A percentile compares a stretch with the other conserved stretches of the same genome.
Conservation (phyloP, 2,113 vertebrate genomes). For the Arizona elegans region DNA sequence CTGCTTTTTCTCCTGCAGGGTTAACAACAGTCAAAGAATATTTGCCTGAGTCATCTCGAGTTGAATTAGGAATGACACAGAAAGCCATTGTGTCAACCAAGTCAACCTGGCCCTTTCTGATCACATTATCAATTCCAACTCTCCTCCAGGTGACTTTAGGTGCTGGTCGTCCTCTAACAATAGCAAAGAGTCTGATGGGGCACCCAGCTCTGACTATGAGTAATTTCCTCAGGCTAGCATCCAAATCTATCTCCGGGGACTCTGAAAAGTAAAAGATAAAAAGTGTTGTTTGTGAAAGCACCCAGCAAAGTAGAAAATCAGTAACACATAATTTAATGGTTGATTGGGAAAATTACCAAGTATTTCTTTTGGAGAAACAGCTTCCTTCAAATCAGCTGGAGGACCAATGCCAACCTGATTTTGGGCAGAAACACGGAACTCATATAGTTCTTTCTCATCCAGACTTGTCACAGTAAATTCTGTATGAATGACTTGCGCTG, state of each 20-base stretch:
- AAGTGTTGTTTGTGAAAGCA: conserved; percentile 27
- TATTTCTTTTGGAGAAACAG: conserved; percentile 90
- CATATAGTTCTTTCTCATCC: conserved; percentile 85
- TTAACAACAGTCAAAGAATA: conserved; percentile 89
- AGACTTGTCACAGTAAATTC: conserved; percentile 90
- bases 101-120: conserved; percentile 93
- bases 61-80: conserved; percentile 91
- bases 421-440: conserved; percentile 95
- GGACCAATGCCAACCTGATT: conserved; percentile 95
- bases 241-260: conserved; percentile 89
- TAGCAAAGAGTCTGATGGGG: conserved; percentile 93
- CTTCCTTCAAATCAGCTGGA: conserved; percentile 86
- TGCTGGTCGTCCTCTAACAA: conserved; percentile 88
- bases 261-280: conserved; percentile 73
- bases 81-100: conserved; percentile 98
- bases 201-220: conserved; percentile 92
- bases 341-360: conserved; percentile 76
- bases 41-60: conserved; percentile 94
- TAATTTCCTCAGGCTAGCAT: conserved; percentile 90
- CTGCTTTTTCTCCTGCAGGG: conserved; percentile 91
- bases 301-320: conserved; percentile 28
- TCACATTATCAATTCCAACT: conserved; percentile 95
- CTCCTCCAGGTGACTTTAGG: conserved; percentile 91
- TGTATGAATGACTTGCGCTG: conserved; percentile 86
- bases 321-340: background rate